Evolutionary conservation across 2,113 vertebrate genomes (phyloP), one percentile per base, ranked within the genome.

Genomic region (Hepsetus odoe): DNA sequence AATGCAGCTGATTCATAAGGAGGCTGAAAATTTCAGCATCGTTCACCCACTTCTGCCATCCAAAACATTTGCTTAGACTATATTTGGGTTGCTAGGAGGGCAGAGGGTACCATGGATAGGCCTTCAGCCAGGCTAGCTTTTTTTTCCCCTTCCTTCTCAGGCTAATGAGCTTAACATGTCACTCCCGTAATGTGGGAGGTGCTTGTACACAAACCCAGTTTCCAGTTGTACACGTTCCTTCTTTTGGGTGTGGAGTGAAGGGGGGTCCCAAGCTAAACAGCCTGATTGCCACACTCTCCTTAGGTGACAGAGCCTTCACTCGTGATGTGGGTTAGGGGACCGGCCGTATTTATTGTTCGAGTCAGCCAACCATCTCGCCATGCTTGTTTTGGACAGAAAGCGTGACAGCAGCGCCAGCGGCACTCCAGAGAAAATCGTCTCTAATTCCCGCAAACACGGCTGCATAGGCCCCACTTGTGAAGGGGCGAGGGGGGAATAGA

Each of bases 381-480:
- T 90, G 87, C 87, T 90, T 89, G 85, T 90, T 86, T 91, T 90
- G 88, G 91, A 90, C 77, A 87, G 86, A 86, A 89, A 89, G 88
- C 33, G 66, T 24, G 76, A 72, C 83, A 1, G 10, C 65, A 0
- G 77, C 18, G 86, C 86, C 88, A 89, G 78, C 78, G 30, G 58
- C 20, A 14, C 53, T 56, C 42, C 14, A 5, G 5, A 78, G 76
- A 71, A 78, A 71, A 78, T 78, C 65, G 40, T 28, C 38, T 58
- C 20, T 24, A 26, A 14, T 72, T 62, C 56, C 76, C 55, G 42
- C 67, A 71, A 71, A 70, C 56, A 44, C 67, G 33, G 55, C 32
- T 42, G 32, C n/a, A 16, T 18, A 24, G 51, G 12, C 51, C 51
- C 51, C 9, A 22, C n/a, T 55, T 5, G 16, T 12, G 22, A 73